These are phyloP conservation scores for Pionites leucogaster DNA, from an alignment of 2,113 vertebrate species.

Conservation along the genomic window DNA sequence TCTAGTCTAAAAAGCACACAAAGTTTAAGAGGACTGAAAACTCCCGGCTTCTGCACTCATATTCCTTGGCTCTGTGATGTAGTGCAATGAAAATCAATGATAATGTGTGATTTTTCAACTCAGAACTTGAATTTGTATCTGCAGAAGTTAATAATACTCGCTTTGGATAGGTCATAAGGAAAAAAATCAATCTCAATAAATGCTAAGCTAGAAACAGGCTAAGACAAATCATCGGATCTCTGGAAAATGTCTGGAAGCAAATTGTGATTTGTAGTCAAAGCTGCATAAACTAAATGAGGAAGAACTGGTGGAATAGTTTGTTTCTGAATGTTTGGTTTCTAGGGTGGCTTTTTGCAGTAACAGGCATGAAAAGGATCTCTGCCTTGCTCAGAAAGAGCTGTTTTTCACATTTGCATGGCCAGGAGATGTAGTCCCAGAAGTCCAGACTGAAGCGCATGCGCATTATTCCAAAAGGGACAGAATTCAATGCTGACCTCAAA, in stretches of 20 bases:
- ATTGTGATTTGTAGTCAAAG: neutral
- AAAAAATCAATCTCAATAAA: neutral
- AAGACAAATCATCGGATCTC: neutral
- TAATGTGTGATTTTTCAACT: neutral
- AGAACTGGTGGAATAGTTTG: neutral
- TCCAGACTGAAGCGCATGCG: neutral
- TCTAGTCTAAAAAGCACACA: neutral
- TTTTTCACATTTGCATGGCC: neutral
- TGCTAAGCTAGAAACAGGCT: neutral
- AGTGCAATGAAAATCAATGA: neutral
- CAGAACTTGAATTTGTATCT: neutral
- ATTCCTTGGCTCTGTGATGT: neutral
- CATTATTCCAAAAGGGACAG: neutral
- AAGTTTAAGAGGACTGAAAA: neutral
- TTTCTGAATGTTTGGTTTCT: constrained; percentile 4
- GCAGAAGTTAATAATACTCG: neutral
- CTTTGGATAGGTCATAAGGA: neutral
- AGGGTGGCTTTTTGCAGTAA: neutral
- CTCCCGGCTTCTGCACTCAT: neutral
- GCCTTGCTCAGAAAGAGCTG: neutral
- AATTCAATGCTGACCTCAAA: neutral
- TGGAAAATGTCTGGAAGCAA: neutral
- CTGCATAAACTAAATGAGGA: neutral
- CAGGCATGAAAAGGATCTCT: neutral
- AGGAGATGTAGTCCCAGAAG: neutral